Conservation (phyloP, 1,140 invertebrate species). For the Nomia melanderi region DNA sequence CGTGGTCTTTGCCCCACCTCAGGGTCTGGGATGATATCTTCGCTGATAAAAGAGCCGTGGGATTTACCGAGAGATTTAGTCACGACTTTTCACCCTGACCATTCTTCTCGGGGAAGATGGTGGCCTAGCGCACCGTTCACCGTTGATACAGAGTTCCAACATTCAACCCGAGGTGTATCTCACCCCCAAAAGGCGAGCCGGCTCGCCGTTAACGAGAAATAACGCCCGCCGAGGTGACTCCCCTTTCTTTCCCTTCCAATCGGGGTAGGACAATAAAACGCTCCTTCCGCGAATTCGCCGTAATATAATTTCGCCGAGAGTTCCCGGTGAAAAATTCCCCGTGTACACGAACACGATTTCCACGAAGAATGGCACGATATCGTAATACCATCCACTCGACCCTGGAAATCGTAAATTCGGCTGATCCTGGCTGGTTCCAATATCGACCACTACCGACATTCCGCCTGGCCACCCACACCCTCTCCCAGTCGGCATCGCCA, state of each 20-base stretch:
- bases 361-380: constrained; percentile 23
- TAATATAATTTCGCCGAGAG: not conserved
- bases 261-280: not conserved
- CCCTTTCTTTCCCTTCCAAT: not conserved
- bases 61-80: constrained; percentile 31
- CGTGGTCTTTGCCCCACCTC: constrained; percentile 4
- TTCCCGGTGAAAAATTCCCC: not conserved
- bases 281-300: not conserved
- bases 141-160: too few relatives aligned
- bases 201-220: too few relatives aligned
- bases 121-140: too few relatives aligned
- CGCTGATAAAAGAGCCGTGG: constrained; percentile 50
- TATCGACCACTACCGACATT: constrained; percentile 54
- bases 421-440: constrained; percentile 51
- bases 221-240: not conserved
- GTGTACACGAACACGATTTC: not conserved
- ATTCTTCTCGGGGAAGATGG: not conserved
- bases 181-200: too few relatives aligned
- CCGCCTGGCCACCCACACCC: constrained; percentile 1
- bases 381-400: not conserved
- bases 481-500: constrained; percentile 6
- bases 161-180: too few relatives aligned
- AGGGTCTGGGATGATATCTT: constrained; percentile 37
- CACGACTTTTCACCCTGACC: constrained; percentile 9
- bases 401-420: constrained; percentile 54